A percentile compares a stretch with the other conserved stretches of the same genome.
Conservation (phyloP, 1,140 invertebrate species). For the Drosophila novamexicana region DNA sequence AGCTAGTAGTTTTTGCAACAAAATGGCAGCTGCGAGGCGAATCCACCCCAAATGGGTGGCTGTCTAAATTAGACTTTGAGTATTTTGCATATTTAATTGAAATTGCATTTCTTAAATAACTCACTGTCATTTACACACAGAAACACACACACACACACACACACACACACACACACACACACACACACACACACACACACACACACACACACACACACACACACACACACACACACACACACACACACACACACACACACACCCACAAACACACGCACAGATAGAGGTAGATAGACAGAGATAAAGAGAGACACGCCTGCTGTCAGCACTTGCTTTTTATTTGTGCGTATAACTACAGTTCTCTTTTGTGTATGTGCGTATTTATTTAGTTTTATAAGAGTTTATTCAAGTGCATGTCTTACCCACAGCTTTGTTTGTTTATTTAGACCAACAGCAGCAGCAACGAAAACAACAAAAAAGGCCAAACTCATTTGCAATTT, state of each 20-base stretch:
- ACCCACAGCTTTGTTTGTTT: slow-evolving; percentile 73
- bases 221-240: no score
- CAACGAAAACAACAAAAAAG: slow-evolving; percentile 39
- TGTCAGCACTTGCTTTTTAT: slow-evolving; percentile 56
- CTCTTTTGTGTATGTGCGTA: slow-evolving; percentile 34
- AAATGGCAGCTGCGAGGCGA: slow-evolving; percentile 37
- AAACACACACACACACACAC: slow-evolving; percentile 3
- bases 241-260: no score
- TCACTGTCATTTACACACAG: slow-evolving; percentile 71
- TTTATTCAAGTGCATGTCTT: slow-evolving; percentile 81
- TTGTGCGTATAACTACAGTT: slow-evolving; percentile 70
- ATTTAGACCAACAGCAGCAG: slow-evolving; percentile 49
- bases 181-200: no score
- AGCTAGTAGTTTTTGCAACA: slow-evolving; percentile 52
- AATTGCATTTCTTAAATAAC: slow-evolving; percentile 83
- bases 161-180: no score
- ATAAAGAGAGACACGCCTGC: slow-evolving; percentile 25
- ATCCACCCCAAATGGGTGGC: slow-evolving; percentile 41
- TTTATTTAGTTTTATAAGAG: slow-evolving; percentile 82
- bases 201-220: not conserved
- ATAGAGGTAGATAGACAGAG: not conserved
- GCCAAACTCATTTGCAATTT: slow-evolving; percentile 81
- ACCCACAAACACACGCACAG: not conserved
- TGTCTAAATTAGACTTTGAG: slow-evolving; percentile 83
- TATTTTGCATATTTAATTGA: slow-evolving; percentile 83